These are phyloP conservation scores for Sebastes ruberrimus DNA, from an alignment of 2,797 vertebrate genomes.

Conservation along the genomic window DNA sequence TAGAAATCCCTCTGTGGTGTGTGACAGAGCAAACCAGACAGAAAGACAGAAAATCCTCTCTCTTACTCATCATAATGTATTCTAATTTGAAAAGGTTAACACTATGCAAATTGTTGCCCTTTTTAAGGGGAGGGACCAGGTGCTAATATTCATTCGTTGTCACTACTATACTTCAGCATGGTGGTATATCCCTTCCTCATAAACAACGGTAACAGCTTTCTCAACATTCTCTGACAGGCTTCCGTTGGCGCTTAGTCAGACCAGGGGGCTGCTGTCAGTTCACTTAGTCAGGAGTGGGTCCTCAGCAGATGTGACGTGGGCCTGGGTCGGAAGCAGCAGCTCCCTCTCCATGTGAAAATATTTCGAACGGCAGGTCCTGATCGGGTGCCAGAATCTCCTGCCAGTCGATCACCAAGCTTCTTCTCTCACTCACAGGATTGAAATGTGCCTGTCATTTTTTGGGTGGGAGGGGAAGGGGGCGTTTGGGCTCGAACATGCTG, in stretches of 20 bases:
- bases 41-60: not conserved
- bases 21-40: not conserved
- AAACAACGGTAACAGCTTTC: conserved; percentile 16
- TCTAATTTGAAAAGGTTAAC: not conserved
- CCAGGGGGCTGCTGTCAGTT: conserved; percentile 52
- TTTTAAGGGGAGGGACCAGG: not conserved
- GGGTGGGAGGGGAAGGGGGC: conserved; percentile 60
- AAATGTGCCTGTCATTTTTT: conserved; percentile 78
- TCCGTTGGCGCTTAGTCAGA: conserved; percentile 51
- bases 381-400: conserved; percentile 64
- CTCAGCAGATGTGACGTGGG: conserved; percentile 80
- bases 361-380: conserved; percentile 62
- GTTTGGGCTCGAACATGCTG: conserved; percentile 65
- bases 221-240: conserved; percentile 18
- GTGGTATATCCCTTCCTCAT: not conserved
- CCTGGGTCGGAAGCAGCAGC: conserved; percentile 64
- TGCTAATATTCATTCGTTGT: not conserved
- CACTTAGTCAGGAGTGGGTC: conserved; percentile 61
- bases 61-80: not conserved
- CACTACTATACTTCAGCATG: not conserved
- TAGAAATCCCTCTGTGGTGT: not conserved
- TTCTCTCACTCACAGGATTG: conserved; percentile 73
- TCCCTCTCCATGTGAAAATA: conserved; percentile 64
- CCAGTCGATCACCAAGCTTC: conserved; percentile 57
- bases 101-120: not conserved